phyloP scores from a whole-genome alignment of 2,888 invertebrate genomes.

The Diploptera punctata region DNA sequence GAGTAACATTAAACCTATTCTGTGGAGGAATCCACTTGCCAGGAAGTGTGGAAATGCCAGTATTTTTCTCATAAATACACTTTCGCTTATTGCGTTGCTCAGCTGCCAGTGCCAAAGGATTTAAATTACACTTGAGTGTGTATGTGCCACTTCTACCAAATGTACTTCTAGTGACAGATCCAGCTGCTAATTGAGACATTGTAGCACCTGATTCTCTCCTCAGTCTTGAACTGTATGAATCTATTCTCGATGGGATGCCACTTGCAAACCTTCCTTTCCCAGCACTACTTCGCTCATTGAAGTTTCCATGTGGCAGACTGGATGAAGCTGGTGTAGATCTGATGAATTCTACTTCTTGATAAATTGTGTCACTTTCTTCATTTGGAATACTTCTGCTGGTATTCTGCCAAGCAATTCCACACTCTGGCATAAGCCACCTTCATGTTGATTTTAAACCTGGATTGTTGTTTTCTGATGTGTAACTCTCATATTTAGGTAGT shows the following conservation, averaged over 20 bases:
- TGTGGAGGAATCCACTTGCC: slow-evolving; percentile 14
- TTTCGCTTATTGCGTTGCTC: slow-evolving; percentile 15
- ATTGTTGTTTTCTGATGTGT: neutral
- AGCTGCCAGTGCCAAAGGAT: neutral
- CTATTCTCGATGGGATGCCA: neutral
- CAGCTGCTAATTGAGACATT: slow-evolving; percentile 4
- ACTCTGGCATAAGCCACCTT: slow-evolving; percentile 27
- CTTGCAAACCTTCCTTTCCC: neutral
- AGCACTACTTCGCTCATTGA: neutral
- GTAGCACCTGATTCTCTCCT: neutral
- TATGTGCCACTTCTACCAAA: slow-evolving; percentile 32
- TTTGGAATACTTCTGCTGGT: neutral
- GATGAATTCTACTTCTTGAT: neutral
- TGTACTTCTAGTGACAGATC: slow-evolving; percentile 24
- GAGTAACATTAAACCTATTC: neutral
- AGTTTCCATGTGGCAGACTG: neutral
- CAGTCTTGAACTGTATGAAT: neutral
- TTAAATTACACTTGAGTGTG: slow-evolving; percentile 29
- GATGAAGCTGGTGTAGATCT: neutral
- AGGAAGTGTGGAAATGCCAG: slow-evolving; percentile 3
- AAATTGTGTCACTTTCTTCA: neutral
- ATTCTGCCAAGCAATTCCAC: slow-evolving; percentile 10
- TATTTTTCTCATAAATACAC: slow-evolving; percentile 36
- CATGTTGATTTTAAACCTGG: slow-evolving; percentile 5
- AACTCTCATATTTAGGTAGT: slow-evolving; percentile 19